A percentile compares a stretch with the other conserved stretches of the same genome.
Conservation (phyloP, 2,888 invertebrate species). For the Patella ulyssiponensis region DNA sequence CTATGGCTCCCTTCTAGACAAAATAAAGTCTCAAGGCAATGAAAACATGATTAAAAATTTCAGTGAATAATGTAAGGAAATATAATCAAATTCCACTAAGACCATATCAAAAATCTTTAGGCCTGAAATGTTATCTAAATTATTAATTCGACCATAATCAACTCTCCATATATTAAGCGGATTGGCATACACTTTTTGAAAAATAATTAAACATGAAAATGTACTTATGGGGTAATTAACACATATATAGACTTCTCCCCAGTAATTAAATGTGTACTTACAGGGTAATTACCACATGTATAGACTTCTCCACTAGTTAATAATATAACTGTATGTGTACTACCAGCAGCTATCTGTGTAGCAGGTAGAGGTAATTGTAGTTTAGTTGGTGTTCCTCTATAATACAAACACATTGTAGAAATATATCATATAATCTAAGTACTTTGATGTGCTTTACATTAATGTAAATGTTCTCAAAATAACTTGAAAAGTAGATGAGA, state of each 20-base stretch:
- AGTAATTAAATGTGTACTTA: slow-evolving; percentile 32
- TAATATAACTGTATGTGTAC: slow-evolving; percentile 92
- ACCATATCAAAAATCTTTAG: not conserved
- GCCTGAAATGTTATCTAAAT: too few relatives aligned
- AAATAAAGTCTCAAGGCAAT: not conserved
- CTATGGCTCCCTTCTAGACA: slow-evolving; percentile 71
- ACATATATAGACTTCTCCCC: slow-evolving; percentile 73
- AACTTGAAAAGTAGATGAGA: not conserved
- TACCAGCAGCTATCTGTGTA: slow-evolving; percentile 90
- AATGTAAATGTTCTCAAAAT: too few relatives aligned
- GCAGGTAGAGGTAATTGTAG: slow-evolving; percentile 81
- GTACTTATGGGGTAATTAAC: slow-evolving; percentile 73
- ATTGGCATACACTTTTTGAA: too few relatives aligned
- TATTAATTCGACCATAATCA: too few relatives aligned
- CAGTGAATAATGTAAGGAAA: not conserved
- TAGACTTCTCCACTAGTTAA: slow-evolving; percentile 91
- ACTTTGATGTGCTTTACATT: too few relatives aligned
- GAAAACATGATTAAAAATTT: not conserved
- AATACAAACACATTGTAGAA: slow-evolving; percentile 17
- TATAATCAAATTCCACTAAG: not conserved
- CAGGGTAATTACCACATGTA: slow-evolving; percentile 87
- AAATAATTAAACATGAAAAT: too few relatives aligned
- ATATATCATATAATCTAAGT: not conserved
- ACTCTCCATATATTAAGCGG: too few relatives aligned
- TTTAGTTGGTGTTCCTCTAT: slow-evolving; percentile 83